These are phyloP conservation scores for Amphipyra berbera DNA, from an alignment of 2,888 invertebrate species.

Conservation along the genomic window DNA sequence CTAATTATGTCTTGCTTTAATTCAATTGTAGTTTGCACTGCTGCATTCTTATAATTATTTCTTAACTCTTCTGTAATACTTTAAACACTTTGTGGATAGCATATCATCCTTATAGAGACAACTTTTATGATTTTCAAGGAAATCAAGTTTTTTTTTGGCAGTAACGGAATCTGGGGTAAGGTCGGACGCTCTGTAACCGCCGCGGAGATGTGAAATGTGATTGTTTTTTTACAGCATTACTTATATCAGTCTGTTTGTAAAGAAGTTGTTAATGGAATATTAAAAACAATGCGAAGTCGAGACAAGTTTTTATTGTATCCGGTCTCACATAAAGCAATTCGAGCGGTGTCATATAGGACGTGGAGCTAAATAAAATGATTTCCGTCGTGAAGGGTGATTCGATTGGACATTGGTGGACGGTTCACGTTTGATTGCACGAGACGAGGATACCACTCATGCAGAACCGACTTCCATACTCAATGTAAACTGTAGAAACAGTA, in stretches of 20 bases:
- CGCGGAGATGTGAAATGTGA: constrained; percentile 42
- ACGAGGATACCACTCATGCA: constrained; percentile 81
- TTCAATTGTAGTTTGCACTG: constrained; percentile 50
- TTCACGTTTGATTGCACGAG: constrained; percentile 83
- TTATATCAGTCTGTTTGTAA: constrained; percentile 14
- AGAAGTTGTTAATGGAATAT: constrained; percentile 16
- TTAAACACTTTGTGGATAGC: constrained; percentile 24
- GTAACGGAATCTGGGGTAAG: constrained; percentile 59
- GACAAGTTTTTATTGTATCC: constrained; percentile 34
- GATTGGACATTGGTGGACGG: constrained; percentile 74
- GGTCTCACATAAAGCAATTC: constrained; percentile 51
- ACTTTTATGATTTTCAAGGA: constrained; percentile 55
- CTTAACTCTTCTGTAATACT: constrained; percentile 9
- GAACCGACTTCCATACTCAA: constrained; percentile 67
- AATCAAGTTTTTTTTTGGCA: constrained; percentile 46
- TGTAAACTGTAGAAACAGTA: constrained; percentile 48
- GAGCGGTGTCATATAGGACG: constrained; percentile 56
- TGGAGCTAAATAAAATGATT: constrained; percentile 66
- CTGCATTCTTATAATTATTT: constrained; percentile 11
- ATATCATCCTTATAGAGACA: constrained; percentile 40
- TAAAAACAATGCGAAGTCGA: constrained; percentile 17
- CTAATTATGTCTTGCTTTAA: constrained; percentile 60
- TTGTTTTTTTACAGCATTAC: constrained; percentile 24
- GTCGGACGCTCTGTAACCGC: constrained; percentile 42
- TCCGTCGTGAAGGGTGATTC: constrained; percentile 72